Percentiles rank a stretch among this genome's conserved stretches.
Conservation (phyloP, 2,888 invertebrate genomes). For the Loripinus fragilis region DNA sequence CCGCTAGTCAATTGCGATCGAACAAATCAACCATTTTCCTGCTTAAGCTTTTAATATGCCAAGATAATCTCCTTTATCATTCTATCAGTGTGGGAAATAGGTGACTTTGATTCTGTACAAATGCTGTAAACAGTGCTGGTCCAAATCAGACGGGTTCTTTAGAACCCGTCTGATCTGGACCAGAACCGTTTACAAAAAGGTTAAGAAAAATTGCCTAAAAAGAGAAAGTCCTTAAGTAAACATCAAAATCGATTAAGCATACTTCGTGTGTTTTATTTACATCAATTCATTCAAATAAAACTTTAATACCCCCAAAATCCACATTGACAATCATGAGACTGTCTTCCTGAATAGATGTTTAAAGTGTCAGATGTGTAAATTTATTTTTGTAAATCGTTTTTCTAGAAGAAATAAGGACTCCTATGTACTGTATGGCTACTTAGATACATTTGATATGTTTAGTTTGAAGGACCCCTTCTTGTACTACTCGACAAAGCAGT, state of each 20-base stretch:
- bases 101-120: no score
- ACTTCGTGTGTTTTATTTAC: conserved; percentile 13
- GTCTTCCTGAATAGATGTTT: conserved; percentile 9
- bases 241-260: conserved; percentile 12
- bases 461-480: neutral
- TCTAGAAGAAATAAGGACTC: neutral
- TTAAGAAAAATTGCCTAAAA: no score
- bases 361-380: conserved; percentile 11
- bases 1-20: conserved; percentile 1
- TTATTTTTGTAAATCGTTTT: conserved; percentile 13
- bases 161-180: no score
- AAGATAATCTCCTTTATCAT: no score
- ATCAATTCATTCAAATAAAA: conserved; percentile 5
- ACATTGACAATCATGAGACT: neutral
- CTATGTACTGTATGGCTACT: neutral
- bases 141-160: no score
- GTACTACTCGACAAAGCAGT: neutral
- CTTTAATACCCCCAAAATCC: neutral
- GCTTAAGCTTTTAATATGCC: no score
- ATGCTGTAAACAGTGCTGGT: no score
- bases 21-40: no score
- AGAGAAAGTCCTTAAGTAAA: conserved; percentile 3
- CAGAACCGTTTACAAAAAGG: no score
- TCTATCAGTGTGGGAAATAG: no score
- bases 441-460: neutral